These are phyloP conservation scores for Avahi laniger DNA, from an alignment of 2,797 vertebrate species.

Conservation along the genomic window DNA sequence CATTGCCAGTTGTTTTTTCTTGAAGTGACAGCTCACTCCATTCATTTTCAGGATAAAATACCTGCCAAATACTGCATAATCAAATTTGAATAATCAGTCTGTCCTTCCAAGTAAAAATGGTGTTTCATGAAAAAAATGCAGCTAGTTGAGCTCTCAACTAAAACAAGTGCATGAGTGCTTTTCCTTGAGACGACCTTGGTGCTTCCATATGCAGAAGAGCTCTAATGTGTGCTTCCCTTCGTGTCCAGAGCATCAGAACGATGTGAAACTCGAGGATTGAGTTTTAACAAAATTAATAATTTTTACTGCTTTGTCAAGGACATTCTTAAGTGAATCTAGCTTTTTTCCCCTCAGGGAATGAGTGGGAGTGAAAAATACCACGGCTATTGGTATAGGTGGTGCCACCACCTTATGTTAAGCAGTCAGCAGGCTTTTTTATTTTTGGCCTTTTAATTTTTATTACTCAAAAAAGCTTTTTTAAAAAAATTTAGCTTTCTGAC, in stretches of 20 bases:
- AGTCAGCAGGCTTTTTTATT: neutral
- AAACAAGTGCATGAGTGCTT: neutral
- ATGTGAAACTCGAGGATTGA: neutral
- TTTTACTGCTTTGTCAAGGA: neutral
- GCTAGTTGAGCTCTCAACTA: neutral
- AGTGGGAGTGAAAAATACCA: neutral
- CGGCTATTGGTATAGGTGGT: neutral
- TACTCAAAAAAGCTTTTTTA: neutral
- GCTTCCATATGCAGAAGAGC: no score
- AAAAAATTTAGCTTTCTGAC: neutral
- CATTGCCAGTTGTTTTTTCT: neutral
- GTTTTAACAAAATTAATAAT: neutral
- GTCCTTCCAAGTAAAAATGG: slow-evolving; percentile 21
- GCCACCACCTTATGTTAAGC: neutral
- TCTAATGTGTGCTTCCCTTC: neutral
- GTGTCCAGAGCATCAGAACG: neutral
- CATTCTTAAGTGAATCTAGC: neutral
- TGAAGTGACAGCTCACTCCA: neutral
- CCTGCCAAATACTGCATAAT: slow-evolving; percentile 22
- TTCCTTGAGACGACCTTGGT: neutral
- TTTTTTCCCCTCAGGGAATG: neutral
- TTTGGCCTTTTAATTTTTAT: neutral
- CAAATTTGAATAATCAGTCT: slow-evolving; percentile 24
- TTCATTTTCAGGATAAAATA: slow-evolving; percentile 34
- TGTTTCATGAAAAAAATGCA: neutral